phyloP scores from a whole-genome alignment of 2,888 invertebrate species.

The Lissocephala sabroskyi region DNA sequence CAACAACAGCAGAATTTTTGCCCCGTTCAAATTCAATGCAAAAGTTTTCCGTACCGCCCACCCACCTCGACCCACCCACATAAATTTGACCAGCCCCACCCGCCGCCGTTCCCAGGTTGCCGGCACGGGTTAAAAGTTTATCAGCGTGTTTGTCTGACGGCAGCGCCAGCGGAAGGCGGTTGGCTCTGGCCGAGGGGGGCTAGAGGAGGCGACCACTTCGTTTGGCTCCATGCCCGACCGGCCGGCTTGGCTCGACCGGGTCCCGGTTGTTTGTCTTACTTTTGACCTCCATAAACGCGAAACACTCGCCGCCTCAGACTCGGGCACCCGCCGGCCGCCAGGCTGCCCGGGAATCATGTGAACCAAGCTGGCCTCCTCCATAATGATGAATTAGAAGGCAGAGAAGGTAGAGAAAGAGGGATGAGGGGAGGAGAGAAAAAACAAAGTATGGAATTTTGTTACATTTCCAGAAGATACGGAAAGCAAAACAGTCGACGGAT shows the following conservation, averaged over 20 bases:
- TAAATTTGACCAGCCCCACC: slow-evolving; percentile 36
- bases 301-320: slow-evolving; percentile 4
- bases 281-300: slow-evolving; percentile 56
- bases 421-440: no score
- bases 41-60: slow-evolving; percentile 45
- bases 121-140: slow-evolving; percentile 46
- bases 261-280: slow-evolving; percentile 65
- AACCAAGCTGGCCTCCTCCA: slow-evolving; percentile 22
- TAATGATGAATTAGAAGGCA: slow-evolving; percentile 52
- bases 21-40: slow-evolving; percentile 63
- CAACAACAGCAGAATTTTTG: slow-evolving; percentile 47
- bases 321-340: no score
- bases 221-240: slow-evolving; percentile 7
- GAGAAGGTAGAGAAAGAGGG: no score
- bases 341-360: no score
- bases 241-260: no score
- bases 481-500: no score
- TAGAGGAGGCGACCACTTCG: neutral
- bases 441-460: neutral
- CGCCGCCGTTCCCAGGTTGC: slow-evolving; percentile 5
- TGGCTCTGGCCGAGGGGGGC: neutral
- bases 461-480: no score
- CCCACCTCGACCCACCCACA: slow-evolving; percentile 52
- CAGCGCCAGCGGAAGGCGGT: slow-evolving; percentile 4
- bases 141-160: slow-evolving; percentile 45